Percentiles rank a stretch among this genome's conserved stretches.
phyloP scores from a whole-genome alignment of 2,113 vertebrate genomes.

The Sciurus niger region DNA sequence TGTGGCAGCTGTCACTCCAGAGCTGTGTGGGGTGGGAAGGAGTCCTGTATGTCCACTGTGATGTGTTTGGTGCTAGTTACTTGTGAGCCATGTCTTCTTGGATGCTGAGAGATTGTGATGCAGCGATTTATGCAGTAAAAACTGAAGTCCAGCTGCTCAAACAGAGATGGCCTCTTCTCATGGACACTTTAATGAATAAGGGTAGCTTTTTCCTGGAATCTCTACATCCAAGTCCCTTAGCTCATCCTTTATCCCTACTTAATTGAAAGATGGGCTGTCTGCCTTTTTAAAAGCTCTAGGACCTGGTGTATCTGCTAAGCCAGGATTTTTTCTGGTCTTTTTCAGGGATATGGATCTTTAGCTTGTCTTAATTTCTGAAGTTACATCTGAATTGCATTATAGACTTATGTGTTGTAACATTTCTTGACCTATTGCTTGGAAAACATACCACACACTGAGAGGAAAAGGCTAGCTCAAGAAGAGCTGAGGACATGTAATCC shows the following conservation, averaged over 20 bases:
- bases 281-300: slow-evolving; percentile 33
- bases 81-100: neutral
- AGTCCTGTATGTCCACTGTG: neutral
- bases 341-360: slow-evolving; percentile 53
- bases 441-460: slow-evolving; percentile 75
- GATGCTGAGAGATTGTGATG: neutral
- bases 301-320: neutral
- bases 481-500: slow-evolving; percentile 69
- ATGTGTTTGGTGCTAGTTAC: neutral
- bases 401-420: slow-evolving; percentile 41
- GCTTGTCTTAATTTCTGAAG: slow-evolving; percentile 72
- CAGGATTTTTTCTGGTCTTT: slow-evolving; percentile 49
- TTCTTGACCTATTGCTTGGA: slow-evolving; percentile 67
- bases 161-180: slow-evolving; percentile 33
- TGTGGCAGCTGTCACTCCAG: slow-evolving; percentile 40
- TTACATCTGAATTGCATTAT: slow-evolving; percentile 79
- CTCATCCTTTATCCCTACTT: neutral
- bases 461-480: slow-evolving; percentile 61
- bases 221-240: neutral
- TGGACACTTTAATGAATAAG: slow-evolving; percentile 29
- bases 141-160: slow-evolving; percentile 2
- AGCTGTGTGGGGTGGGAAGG: neutral
- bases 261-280: neutral
- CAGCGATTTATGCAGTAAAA: neutral
- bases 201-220: slow-evolving; percentile 17